Conservation (phyloP, 2,888 invertebrate species). For the Lepidonotus clava region DNA sequence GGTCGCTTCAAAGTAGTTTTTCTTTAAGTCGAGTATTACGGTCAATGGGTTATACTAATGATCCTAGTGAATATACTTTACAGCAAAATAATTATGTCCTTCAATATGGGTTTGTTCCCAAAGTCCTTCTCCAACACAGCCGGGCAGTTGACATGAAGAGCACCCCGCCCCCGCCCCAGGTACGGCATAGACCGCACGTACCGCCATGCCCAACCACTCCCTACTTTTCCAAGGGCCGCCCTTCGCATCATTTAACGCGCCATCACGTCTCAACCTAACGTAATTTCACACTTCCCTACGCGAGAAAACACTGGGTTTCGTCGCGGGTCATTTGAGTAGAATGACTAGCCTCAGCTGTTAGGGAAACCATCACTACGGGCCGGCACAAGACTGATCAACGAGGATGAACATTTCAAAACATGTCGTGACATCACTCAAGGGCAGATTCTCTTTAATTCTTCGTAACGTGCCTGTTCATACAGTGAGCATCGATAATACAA, state of each 20-base stretch:
- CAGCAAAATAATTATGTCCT: too few relatives aligned
- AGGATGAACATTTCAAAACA: background rate
- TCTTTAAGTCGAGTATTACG: too few relatives aligned
- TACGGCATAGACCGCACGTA: background rate
- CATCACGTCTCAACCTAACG: conserved; percentile 28
- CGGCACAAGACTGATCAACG: background rate
- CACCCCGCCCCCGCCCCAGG: background rate
- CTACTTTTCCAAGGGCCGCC: background rate
- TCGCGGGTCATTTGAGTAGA: conserved; percentile 14
- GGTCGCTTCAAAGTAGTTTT: too few relatives aligned
- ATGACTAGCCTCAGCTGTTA: background rate
- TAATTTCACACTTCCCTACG: conserved; percentile 43
- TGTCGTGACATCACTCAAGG: too few relatives aligned
- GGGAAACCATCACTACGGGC: background rate
- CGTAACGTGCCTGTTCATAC: too few relatives aligned
- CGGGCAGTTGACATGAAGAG: too few relatives aligned
- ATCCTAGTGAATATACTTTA: too few relatives aligned
- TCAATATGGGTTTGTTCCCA: too few relatives aligned
- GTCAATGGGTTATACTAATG: too few relatives aligned
- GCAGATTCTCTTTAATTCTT: too few relatives aligned
- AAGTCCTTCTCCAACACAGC: too few relatives aligned
- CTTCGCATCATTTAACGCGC: conserved; percentile 26
- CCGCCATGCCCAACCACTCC: background rate
- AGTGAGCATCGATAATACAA: too few relatives aligned
- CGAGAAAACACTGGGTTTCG: conserved; percentile 18